phyloP scores from a whole-genome alignment of 2,113 vertebrate genomes.

The Pangasianodon hypophthalmus region DNA sequence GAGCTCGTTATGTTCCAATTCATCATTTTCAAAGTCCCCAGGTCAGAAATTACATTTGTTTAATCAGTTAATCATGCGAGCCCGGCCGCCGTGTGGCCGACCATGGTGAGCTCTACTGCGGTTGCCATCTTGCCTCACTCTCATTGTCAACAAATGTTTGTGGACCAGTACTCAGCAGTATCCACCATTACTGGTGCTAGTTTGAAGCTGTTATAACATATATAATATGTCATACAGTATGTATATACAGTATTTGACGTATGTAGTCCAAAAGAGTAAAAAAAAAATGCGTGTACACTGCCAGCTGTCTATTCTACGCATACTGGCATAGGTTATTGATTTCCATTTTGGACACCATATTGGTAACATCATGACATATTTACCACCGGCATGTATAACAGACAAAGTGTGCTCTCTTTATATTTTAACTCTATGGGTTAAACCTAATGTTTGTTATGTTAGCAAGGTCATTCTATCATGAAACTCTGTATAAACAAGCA shows the following conservation, averaged over 20 bases:
- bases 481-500: not conserved
- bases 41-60: not conserved
- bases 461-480: not conserved
- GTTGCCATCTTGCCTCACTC: no score
- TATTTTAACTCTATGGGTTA: not conserved
- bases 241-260: not conserved
- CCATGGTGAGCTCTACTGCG: no score
- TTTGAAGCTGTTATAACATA: no score
- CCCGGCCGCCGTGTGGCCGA: not conserved
- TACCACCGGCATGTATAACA: not conserved
- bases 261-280: no score
- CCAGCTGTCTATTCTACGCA: not conserved
- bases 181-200: no score
- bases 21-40: not conserved
- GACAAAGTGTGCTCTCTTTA: not conserved
- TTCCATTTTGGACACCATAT: not conserved
- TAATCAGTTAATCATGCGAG: not conserved
- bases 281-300: no score
- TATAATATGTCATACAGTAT: no score
- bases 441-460: not conserved
- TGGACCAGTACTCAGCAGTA: no score
- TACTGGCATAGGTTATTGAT: not conserved
- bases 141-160: no score
- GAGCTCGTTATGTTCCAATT: not conserved
- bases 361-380: not conserved